Evolutionary conservation across 2,113 vertebrate species (phyloP), one percentile per base, ranked within the genome.

Genomic region (Noctilio leporinus): DNA sequence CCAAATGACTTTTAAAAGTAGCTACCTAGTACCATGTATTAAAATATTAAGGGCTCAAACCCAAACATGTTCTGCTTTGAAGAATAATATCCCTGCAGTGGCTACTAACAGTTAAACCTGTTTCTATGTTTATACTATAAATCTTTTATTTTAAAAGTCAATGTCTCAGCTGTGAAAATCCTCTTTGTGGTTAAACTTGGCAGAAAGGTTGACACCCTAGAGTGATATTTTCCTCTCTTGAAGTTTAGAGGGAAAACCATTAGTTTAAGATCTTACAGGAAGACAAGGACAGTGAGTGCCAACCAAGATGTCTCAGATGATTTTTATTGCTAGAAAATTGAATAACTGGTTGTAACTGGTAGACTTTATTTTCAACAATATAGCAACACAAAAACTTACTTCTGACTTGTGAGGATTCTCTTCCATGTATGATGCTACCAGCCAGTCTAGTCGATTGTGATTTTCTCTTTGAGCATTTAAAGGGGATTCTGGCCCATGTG

Each of bases 101-200:
- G 53, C 38, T 85, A 65, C 55, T 95, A 93, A 91, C 30, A 64
- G 92, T 69, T 81, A 88, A 97, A 82, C 47, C 70, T 91, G 30
- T 92, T 96, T 95, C 77, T 81, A 17, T 97, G 96, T 96, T 97
- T 96, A 77, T 85, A 55, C n/a, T 1, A 1, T 82, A 97, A 97
- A 96, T 97, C 70, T 19, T 64, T 97, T 97, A 91, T 96, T 96
- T 95, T 77, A 96, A 96, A 77, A 92, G 92, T 97, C 97, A 95
- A 91, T 55, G 93, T 64, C 65, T 97, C 5, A 78, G 92, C 85
- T 97, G 72, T 90, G 92, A 97, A 97, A 96, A 93, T 80, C 87
- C 92, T 96, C 53, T 64, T 55, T 94, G 88, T 81, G 94, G 92
- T 97, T 96, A 92, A 81, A 70, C 94, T 97, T 98, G 96, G 96